Conservation (phyloP, 2,797 vertebrate species). For the Cephalopachus bancanus region DNA sequence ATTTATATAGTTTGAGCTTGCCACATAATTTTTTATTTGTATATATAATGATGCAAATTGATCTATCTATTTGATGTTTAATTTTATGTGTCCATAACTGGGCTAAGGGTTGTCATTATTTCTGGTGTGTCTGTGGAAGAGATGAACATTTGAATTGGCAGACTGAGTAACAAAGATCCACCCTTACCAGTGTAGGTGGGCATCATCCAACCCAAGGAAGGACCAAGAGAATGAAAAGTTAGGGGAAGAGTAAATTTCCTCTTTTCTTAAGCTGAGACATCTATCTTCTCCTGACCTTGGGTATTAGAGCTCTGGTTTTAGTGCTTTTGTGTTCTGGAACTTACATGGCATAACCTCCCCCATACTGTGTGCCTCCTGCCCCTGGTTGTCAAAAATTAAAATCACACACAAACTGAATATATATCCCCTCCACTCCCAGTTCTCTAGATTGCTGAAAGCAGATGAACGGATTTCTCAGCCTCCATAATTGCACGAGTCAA, state of each 20-base stretch:
- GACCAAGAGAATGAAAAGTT: background rate
- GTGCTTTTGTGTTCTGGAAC: background rate
- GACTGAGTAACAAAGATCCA: background rate
- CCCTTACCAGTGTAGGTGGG: background rate
- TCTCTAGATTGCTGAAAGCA: background rate
- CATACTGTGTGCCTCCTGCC: too few species aligned
- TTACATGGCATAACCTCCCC: accelerated
- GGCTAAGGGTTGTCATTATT: too few species aligned
- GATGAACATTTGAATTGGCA: background rate
- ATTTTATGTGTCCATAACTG: background rate
- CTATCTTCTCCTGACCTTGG: background rate
- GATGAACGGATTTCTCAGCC: background rate
- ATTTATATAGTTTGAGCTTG: background rate
- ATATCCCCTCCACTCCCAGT: background rate
- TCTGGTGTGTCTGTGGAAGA: background rate
- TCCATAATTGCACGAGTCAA: background rate
- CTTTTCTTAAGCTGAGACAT: background rate
- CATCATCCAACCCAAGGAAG: too few species aligned
- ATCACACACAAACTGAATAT: background rate
- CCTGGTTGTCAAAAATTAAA: background rate
- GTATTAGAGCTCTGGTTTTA: background rate
- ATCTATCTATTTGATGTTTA: background rate
- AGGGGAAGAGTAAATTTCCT: background rate
- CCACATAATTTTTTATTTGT: background rate
- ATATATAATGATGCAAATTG: background rate